These are phyloP conservation scores for Meriones unguiculatus DNA, from an alignment of 2,113 vertebrate species.

Conservation along the genomic window DNA sequence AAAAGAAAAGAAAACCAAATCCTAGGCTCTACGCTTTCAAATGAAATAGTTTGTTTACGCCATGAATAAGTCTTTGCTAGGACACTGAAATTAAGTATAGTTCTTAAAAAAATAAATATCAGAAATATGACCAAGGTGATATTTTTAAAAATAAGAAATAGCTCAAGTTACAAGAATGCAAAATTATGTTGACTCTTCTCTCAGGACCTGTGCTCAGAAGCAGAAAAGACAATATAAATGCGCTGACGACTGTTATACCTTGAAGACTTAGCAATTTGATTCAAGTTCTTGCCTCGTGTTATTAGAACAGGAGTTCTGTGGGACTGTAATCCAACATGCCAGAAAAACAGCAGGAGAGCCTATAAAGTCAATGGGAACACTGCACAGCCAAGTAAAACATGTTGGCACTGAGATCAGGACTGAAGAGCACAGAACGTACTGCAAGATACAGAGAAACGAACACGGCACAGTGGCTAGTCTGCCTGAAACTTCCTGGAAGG, in stretches of 20 bases:
- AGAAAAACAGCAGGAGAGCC: neutral
- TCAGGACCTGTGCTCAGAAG: neutral
- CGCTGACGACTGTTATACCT: neutral
- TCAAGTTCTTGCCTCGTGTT: conserved; percentile 21
- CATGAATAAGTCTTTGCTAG: neutral
- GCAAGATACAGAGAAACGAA: neutral
- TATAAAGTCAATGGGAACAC: neutral
- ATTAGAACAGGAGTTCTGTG: neutral
- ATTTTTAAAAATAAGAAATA: conserved; percentile 21
- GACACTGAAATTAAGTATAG: neutral
- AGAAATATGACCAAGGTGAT: neutral
- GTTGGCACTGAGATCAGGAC: neutral
- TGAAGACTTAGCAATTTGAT: neutral
- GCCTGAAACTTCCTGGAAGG: conserved; percentile 27
- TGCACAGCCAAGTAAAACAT: neutral
- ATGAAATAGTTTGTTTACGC: conserved; percentile 2
- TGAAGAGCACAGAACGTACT: neutral
- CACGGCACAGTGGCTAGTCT: neutral
- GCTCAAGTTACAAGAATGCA: neutral
- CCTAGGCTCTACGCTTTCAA: neutral
- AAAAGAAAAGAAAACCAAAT: neutral
- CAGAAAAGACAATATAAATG: neutral
- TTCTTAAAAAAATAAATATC: conserved; percentile 27
- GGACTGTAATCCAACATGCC: neutral
- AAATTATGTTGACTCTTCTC: neutral